A percentile compares a stretch with the other conserved stretches of the same genome.
These are phyloP conservation scores for Orthosia incerta DNA, from an alignment of 2,888 invertebrate genomes.

Conservation along the genomic window DNA sequence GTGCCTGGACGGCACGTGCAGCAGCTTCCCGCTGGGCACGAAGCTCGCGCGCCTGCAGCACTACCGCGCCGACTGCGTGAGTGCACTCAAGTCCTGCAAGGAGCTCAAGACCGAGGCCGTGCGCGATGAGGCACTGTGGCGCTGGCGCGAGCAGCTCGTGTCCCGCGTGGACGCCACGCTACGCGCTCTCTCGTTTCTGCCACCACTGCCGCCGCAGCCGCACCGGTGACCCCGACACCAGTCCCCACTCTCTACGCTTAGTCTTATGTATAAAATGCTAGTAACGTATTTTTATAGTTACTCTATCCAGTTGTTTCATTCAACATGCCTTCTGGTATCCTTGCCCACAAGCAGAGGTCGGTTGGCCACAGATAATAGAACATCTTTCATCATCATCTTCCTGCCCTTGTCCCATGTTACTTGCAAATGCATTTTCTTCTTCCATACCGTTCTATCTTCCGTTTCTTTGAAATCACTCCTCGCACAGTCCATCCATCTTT, in stretches of 20 bases:
- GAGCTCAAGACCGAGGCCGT: conserved; percentile 95
- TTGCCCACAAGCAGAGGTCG: background rate
- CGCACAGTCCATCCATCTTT: too few species aligned
- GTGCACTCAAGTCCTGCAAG: conserved; percentile 95
- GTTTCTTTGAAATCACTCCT: too few species aligned
- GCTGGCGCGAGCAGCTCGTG: conserved; percentile 95
- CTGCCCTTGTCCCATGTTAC: too few species aligned
- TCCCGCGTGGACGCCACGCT: conserved; percentile 93
- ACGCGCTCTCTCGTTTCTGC: conserved; percentile 93
- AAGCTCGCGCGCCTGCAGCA: conserved; percentile 97
- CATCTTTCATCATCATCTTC: too few species aligned
- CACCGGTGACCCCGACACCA: conserved; percentile 17
- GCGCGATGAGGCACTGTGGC: conserved; percentile 97
- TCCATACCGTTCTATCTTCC: too few species aligned
- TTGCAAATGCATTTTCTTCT: too few species aligned
- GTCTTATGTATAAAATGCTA: conserved; percentile 69
- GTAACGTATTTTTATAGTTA: conserved; percentile 83
- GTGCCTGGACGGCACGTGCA: conserved; percentile 96
- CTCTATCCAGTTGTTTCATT: conserved; percentile 47
- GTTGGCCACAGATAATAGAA: too few species aligned
- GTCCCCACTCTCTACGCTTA: conserved; percentile 42
- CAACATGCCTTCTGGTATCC: background rate
- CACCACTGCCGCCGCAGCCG: conserved; percentile 64
- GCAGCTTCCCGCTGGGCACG: conserved; percentile 96
- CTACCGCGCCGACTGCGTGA: conserved; percentile 98